Base-by-base conservation (phyloP, 2,113 vertebrate species). In the Calidris pugnax region DNA sequence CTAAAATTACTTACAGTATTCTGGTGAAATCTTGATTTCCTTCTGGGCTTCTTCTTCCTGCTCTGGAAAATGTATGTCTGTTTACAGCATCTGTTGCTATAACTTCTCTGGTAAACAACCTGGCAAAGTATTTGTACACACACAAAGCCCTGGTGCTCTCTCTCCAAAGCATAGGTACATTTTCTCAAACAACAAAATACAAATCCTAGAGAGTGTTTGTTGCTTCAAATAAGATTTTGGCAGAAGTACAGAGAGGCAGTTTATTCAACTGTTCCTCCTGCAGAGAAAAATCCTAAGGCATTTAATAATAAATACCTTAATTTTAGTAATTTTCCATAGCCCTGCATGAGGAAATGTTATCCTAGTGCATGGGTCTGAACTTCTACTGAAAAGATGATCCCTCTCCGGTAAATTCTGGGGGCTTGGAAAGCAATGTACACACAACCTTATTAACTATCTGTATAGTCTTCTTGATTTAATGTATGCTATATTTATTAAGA, bases 21-120 rank as follows among this genome's bases (percentile, higher is more conserved):
- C 64, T 93, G 68, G 32, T 50, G 57, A 80, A 92, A 78, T 78
- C 69, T 35, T 55, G 21, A 69, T 96, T 95, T 95, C 85, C 83
- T 95, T 75, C 47, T 82, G 79, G 57, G 45, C 94, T 97, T 93
- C 81, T 94, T 95, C 88, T 95, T 89, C 82, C 79, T 97, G 73
- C 68, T 91, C 71, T 95, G 95, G 76, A 83, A 95, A 93, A 94
- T n/a, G 27, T 81, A 4, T 50, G 15, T 30, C n/a, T 95, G 45
- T 95, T 97, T 94, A 85, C 59, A 87, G 71, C 64, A 85, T 63
- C 55, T 86, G 78, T 33, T 86, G 59, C 63, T 62, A 5, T 17
- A 77, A 77, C 30, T 48, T 92, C 51, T 32, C 56, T 53, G 60
- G 60, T 93, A 89, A 96, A 95, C 87, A 95, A 17, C 32, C 18